Percentiles rank a stretch among this genome's conserved stretches.
Evolutionary conservation across 2,113 vertebrate genomes (phyloP).

Genomic region (Gorsachius goisagi): DNA sequence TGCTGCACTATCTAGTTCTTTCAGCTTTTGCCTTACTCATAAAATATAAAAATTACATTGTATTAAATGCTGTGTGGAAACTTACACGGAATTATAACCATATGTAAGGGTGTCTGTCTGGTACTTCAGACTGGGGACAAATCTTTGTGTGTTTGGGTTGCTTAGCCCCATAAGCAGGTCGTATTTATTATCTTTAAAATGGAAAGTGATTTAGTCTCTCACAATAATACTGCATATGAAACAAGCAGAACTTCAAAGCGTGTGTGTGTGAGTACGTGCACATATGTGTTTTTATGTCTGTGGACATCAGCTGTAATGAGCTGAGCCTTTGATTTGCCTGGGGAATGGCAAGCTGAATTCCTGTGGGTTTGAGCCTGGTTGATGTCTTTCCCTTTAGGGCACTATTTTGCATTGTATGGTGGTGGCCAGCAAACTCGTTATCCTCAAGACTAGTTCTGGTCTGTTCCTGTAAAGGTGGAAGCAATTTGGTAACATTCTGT

Average conservation of each 20-base stretch:
- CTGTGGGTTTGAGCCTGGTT: not conserved
- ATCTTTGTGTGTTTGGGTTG: not conserved
- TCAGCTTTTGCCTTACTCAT: not conserved
- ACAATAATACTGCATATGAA: not conserved
- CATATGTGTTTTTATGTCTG: accelerated
- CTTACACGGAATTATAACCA: not conserved
- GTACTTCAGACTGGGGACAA: not conserved
- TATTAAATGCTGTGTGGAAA: not conserved
- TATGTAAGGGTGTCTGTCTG: not conserved
- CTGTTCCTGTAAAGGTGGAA: not conserved
- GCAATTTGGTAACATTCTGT: not conserved
- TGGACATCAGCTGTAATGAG: not conserved
- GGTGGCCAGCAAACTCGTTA: not conserved
- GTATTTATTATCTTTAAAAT: not conserved
- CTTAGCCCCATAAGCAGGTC: not conserved
- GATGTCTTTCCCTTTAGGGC: not conserved
- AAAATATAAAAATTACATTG: not conserved
- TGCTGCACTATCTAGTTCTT: not conserved
- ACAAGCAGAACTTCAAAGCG: not conserved
- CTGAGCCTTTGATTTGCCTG: not conserved
- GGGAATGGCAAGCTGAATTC: not conserved
- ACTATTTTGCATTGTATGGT: not conserved
- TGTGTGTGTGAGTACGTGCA: accelerated
- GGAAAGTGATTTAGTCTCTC: not conserved
- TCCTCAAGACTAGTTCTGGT: not conserved